Base-by-base conservation (phyloP, 1,140 invertebrate genomes). In the Teleogryllus occipitalis region DNA sequence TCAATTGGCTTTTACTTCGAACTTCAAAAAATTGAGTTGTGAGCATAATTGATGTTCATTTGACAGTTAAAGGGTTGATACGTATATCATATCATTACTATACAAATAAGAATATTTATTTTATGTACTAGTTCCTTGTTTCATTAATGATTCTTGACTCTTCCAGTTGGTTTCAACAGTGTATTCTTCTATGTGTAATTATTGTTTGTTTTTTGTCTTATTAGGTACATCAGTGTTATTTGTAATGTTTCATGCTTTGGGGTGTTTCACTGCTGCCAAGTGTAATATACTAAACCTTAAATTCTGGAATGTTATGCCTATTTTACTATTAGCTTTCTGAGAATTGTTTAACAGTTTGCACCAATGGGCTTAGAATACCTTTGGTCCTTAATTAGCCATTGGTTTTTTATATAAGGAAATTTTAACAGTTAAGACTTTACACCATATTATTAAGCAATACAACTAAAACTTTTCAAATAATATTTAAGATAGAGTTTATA, bases 181-280 rank as follows among this genome's bases (percentile, higher is more conserved):
- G 54, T 65, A 65, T 65, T 65, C 54, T 65, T 65, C 54, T 65
- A 65, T 65, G 54, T 65, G 54, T 65, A 65, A 65, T 65, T 65
- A 74, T 65, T 75, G 76, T 81, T 80, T 81, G 81, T 80, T 82
- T 82, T 81, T 79, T 82, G 79, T 82, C 79, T 81, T 80, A 81
- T 79, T 81, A 82, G 81, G 82, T 82, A 72, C 80, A 18, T 79
- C 54, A 49, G 72, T 75, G 80, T 78, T 75, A 75, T 81, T 78
- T 77, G 21, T 81, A 78, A 81, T 80, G 77, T 79, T 80, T 80
- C 78, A 81, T 80, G 80, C 80, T 81, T 77, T 81, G 81, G 81
- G 76, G 74, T 78, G 79, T 75, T 65, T 80, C 82, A 82, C 82
- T 82, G 82, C 82, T 82, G 82, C 82, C 82, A 82, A 79, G 75